These are phyloP conservation scores for Sphecodes monilicornis DNA, from an alignment of 2,888 invertebrate species.

Conservation along the genomic window DNA sequence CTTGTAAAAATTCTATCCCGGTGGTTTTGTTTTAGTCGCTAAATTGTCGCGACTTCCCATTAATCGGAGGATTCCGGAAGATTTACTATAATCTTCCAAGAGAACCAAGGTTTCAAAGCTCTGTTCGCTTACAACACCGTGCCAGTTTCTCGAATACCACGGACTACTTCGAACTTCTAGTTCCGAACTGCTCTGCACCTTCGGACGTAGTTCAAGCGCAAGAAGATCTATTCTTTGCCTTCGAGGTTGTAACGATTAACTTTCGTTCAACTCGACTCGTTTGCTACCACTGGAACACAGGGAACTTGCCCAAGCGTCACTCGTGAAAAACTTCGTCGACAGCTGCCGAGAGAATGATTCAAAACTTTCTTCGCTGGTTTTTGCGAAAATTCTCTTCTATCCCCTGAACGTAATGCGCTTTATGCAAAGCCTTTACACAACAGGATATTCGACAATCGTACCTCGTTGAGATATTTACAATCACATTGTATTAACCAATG, in stretches of 20 bases:
- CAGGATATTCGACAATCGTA: not conserved
- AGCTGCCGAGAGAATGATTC: slow-evolving; percentile 5
- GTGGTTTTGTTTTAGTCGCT: too few relatives aligned
- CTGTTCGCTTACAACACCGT: not conserved
- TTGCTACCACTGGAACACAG: not conserved
- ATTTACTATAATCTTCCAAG: not conserved
- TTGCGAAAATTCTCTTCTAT: not conserved
- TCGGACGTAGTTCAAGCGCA: slow-evolving; percentile 5
- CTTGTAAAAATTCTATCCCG: not conserved
- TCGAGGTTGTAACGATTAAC: slow-evolving; percentile 6
- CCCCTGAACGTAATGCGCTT: not conserved
- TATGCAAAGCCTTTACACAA: not conserved
- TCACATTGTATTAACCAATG: too few relatives aligned
- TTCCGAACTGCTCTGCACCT: not conserved
- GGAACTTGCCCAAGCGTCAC: not conserved
- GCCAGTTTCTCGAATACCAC: not conserved
- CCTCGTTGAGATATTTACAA: not conserved
- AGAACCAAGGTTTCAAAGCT: not conserved
- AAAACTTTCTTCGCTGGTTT: not conserved
- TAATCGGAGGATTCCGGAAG: not conserved
- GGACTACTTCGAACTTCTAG: not conserved
- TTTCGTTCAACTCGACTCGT: slow-evolving; percentile 1
- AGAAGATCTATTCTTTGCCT: slow-evolving; percentile 12
- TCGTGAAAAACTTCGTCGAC: slow-evolving; percentile 1
- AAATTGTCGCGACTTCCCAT: not conserved